phyloP scores from a whole-genome alignment of 1,140 invertebrate genomes.

The Chelonus insularis region DNA sequence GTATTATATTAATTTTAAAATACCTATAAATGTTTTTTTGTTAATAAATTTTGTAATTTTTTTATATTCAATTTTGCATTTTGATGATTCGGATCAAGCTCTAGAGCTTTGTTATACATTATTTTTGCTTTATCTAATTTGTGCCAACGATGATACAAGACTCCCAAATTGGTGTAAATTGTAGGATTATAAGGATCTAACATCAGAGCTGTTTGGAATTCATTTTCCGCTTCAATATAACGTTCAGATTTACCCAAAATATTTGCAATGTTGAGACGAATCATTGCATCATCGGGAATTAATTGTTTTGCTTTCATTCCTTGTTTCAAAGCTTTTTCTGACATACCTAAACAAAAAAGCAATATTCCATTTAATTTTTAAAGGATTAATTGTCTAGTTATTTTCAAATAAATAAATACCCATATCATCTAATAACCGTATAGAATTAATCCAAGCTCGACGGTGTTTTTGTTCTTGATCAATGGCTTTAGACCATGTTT shows the following conservation, averaged over 20 bases:
- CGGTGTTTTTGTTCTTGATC: slow-evolving; percentile 74
- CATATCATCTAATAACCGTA: slow-evolving; percentile 85
- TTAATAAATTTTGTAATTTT: slow-evolving; percentile 44
- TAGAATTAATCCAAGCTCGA: slow-evolving; percentile 89
- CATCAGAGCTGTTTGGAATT: slow-evolving; percentile 77
- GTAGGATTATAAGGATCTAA: slow-evolving; percentile 70
- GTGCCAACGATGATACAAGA: slow-evolving; percentile 92
- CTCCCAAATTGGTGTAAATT: slow-evolving; percentile 87
- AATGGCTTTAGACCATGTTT: slow-evolving; percentile 81
- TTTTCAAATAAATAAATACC: slow-evolving; percentile 54
- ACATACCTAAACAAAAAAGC: slow-evolving; percentile 57
- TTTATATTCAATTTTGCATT: slow-evolving; percentile 71
- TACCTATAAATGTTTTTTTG: slow-evolving; percentile 3
- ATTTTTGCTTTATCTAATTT: slow-evolving; percentile 73
- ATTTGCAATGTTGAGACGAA: slow-evolving; percentile 88
- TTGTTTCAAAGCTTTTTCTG: slow-evolving; percentile 70
- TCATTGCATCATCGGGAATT: slow-evolving; percentile 71
- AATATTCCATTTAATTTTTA: slow-evolving; percentile 21
- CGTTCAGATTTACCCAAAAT: slow-evolving; percentile 80
- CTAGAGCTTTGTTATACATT: slow-evolving; percentile 76
- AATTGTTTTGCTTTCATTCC: slow-evolving; percentile 70
- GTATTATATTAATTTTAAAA: background rate
- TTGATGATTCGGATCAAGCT: slow-evolving; percentile 69
- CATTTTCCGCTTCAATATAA: slow-evolving; percentile 77
- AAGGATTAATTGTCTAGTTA: too few species aligned